Evolutionary conservation across 1,140 invertebrate species (phyloP), one percentile per base, ranked within the genome.

Genomic region (Zaprionus camerounensis): DNA sequence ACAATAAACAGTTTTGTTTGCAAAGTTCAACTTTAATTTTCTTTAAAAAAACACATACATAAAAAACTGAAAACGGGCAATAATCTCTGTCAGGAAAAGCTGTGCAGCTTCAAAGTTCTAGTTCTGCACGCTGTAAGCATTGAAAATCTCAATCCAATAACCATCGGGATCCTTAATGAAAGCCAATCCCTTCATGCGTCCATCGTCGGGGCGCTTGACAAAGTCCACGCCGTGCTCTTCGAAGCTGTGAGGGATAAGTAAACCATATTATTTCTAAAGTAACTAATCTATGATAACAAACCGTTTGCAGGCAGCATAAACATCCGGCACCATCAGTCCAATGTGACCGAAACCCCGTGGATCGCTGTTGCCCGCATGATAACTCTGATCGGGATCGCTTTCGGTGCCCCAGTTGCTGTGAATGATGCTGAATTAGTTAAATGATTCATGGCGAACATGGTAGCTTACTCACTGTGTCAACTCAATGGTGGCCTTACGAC

Each of bases 121-220:
- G 80, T 67, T 74, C 6, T 96, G 96, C 91, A 95, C 93, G 13
- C 91, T 93, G 57, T 94, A 93, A 28, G 94, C 93, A 90, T 96
- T 97, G 66, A 99, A 96, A 70, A 99, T 98, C 94, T 99, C 98
- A 87, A 99, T 98, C 97, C 97, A 98, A 92, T 99, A 99, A 46
- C 97, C 98, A 94, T 99, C 98, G 0, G 98, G 98, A 93, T 99
- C 98, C 87, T 97, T 96, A 64, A 99, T 98, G 91, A 99, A 99
- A 4, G 98, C 98, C 57, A 99, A 93, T 3, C 96, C 97, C 93
- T 98, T 98, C 97, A 99, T 99, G 92, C 97, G 97, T 78, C 97
- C 97, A 92, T 98, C 97, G 90, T 96, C 95, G 31, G 97, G 98
- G 82, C 95, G 96, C 91, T 99, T 99, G 1, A 98, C 94, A 93